Percentiles rank a stretch among this genome's conserved stretches.
These are phyloP conservation scores for Hydrolagus affinis DNA, from an alignment of 2,113 vertebrate species.

Conservation along the genomic window DNA sequence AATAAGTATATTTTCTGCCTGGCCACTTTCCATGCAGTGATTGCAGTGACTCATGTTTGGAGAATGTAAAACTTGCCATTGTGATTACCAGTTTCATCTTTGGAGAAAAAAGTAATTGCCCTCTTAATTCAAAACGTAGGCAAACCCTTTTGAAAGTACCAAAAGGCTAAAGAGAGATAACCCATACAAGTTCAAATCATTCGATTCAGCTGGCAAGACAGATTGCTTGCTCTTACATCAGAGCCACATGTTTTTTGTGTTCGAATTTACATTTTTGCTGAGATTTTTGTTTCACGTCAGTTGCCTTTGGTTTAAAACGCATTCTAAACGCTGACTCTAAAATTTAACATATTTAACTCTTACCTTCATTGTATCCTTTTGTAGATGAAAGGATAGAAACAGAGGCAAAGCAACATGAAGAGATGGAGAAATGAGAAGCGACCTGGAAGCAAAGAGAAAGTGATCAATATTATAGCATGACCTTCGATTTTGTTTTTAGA, in stretches of 20 bases:
- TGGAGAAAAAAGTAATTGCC: slow-evolving; percentile 14
- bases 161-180: background rate
- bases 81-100: background rate
- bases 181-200: background rate
- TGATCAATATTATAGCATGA: too few relatives aligned
- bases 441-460: too few relatives aligned
- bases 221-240: slow-evolving; percentile 1
- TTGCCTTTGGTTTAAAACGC: slow-evolving; percentile 1
- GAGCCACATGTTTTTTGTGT: slow-evolving; percentile 16
- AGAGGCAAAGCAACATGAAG: too few relatives aligned
- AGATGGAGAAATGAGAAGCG: too few relatives aligned
- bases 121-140: background rate
- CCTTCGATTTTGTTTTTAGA: too few relatives aligned
- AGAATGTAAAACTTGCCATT: slow-evolving; percentile 1
- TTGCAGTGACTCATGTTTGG: background rate
- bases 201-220: background rate
- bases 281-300: slow-evolving; percentile 5
- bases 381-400: too few relatives aligned
- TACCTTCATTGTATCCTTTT: too few relatives aligned
- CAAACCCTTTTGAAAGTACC: slow-evolving; percentile 7
- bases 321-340: background rate
- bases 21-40: background rate
- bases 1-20: slow-evolving; percentile 1
- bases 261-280: slow-evolving; percentile 10
- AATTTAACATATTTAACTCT: background rate